Evolutionary conservation across 2,888 invertebrate species (phyloP).

Genomic region (Euzetes globulus): DNA sequence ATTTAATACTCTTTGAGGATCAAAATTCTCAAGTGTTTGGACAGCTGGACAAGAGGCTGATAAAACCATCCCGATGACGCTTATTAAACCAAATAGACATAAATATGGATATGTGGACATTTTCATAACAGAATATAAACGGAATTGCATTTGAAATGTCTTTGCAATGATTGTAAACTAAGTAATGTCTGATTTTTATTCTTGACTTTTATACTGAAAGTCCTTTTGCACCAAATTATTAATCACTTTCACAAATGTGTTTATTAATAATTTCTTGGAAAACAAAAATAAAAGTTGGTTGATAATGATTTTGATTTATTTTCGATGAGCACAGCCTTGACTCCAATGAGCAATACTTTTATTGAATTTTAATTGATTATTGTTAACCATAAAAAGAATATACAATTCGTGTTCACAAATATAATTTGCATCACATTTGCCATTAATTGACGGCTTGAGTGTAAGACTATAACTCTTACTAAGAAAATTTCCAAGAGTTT

Average conservation of each 20-base stretch:
- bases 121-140: not conserved
- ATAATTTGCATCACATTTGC: not conserved
- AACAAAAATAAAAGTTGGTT: too few relatives aligned
- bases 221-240: too few relatives aligned
- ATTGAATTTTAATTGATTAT: not conserved
- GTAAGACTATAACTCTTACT: not conserved
- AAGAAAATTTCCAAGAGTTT: not conserved
- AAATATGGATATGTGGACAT: not conserved
- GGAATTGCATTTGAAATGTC: not conserved
- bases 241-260: too few relatives aligned
- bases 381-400: not conserved
- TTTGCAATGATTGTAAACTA: not conserved
- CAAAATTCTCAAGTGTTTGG: not conserved
- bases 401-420: not conserved
- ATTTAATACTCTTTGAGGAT: not conserved
- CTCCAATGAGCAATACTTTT: not conserved
- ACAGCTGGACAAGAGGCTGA: not conserved
- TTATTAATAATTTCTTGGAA: too few relatives aligned
- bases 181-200: too few relatives aligned
- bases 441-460: too few relatives aligned
- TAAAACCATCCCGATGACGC: not conserved
- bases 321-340: not conserved
- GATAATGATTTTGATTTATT: not conserved
- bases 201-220: too few relatives aligned
- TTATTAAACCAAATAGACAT: not conserved